A percentile compares a stretch with the other conserved stretches of the same genome.
These are phyloP conservation scores for Oegoconia quadripuncta DNA, from an alignment of 2,888 invertebrate genomes.

Conservation along the genomic window DNA sequence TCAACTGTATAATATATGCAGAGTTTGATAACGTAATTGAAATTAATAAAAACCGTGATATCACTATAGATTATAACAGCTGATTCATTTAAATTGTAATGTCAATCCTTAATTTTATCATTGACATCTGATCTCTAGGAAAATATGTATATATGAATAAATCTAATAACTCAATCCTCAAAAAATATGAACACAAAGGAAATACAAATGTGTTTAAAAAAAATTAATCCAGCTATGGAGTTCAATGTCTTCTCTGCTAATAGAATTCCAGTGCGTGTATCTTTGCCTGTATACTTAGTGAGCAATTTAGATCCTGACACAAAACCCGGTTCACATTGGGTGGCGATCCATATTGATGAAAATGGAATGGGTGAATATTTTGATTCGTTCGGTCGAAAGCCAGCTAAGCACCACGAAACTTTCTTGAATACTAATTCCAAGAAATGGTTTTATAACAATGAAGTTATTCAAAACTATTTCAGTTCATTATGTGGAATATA, in stretches of 20 bases:
- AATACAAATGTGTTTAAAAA: constrained; percentile 4
- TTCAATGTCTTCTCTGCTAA: constrained; percentile 15
- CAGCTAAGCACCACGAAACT: constrained; percentile 10
- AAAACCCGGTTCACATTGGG: constrained; percentile 25
- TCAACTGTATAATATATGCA: constrained; percentile 25
- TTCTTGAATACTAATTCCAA: constrained; percentile 19
- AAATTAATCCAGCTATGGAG: constrained; percentile 1
- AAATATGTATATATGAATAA: neutral
- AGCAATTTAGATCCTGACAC: constrained; percentile 22
- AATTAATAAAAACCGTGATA: constrained; percentile 17
- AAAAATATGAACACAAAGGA: constrained; percentile 7
- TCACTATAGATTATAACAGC: constrained; percentile 14
- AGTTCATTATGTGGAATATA: constrained; percentile 10
- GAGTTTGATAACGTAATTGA: constrained; percentile 26
- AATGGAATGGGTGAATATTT: constrained; percentile 22
- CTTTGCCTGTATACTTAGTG: neutral
- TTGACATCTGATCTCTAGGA: neutral
- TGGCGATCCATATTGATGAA: constrained; percentile 19
- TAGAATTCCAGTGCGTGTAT: constrained; percentile 5
- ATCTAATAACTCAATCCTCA: too few relatives aligned
- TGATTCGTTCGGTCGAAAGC: constrained; percentile 20
- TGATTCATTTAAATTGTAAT: constrained; percentile 5
- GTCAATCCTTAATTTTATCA: neutral
- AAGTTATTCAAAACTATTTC: neutral
- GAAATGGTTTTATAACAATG: constrained; percentile 17